Evolutionary conservation across 2,113 vertebrate genomes (phyloP).

Genomic region (Phrynosoma platyrhinos): DNA sequence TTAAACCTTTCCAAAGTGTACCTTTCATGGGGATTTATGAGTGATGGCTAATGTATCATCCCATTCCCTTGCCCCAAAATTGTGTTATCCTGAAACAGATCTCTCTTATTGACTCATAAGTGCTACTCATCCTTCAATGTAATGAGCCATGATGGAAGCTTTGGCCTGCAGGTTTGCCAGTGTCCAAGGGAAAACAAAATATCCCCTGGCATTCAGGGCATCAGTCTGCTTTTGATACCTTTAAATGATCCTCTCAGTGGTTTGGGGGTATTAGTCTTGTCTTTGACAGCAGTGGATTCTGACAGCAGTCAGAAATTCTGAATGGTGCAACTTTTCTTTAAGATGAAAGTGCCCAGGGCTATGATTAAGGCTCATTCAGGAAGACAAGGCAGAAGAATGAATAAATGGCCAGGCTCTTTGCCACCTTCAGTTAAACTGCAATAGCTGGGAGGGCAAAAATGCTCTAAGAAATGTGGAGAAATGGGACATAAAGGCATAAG

Average conservation of each 20-base stretch:
- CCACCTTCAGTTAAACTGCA: conserved; percentile 8
- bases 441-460: neutral
- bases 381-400: neutral
- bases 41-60: conserved; percentile 12
- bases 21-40: conserved; percentile 1
- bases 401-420: conserved; percentile 37
- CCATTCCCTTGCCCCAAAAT: conserved; percentile 30
- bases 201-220: conserved; percentile 13
- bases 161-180: conserved; percentile 57
- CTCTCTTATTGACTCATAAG: conserved; percentile 38
- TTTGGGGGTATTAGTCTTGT: conserved; percentile 50
- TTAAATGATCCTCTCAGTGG: conserved; percentile 48
- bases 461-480: conserved; percentile 11
- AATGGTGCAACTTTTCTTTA: conserved; percentile 44
- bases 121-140: conserved; percentile 36
- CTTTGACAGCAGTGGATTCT: neutral
- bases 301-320: conserved; percentile 59
- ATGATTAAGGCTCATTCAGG: conserved; percentile 23
- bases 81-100: conserved; percentile 22
- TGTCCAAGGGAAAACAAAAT: conserved; percentile 38
- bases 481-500: neutral
- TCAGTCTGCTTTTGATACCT: conserved; percentile 45
- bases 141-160: conserved; percentile 50
- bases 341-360: conserved; percentile 33
- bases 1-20: conserved; percentile 3